Percentiles rank a stretch among this genome's conserved stretches.
Evolutionary conservation across 2,797 vertebrate species (phyloP).

Genomic region (Schizopygopsis malacanthus): DNA sequence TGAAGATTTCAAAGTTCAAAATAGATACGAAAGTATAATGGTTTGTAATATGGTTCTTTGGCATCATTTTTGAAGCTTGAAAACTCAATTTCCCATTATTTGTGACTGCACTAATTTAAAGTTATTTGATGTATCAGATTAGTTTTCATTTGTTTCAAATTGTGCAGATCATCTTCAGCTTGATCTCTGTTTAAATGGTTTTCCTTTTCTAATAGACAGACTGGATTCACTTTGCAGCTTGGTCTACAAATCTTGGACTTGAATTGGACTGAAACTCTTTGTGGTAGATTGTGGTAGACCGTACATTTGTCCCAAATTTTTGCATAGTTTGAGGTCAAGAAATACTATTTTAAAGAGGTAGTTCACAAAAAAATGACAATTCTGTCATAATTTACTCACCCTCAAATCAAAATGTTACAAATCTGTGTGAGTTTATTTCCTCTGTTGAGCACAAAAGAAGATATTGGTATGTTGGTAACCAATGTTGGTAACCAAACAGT

Average conservation of each 20-base stretch:
- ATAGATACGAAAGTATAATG: background rate
- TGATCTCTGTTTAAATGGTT: slow-evolving; percentile 8
- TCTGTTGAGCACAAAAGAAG: background rate
- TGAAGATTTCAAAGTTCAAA: background rate
- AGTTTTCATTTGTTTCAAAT: background rate
- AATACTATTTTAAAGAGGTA: background rate
- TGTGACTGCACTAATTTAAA: background rate
- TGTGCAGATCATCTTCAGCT: background rate
- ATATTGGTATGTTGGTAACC: background rate
- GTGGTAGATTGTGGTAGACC: background rate
- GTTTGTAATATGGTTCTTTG: background rate
- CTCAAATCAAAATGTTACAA: background rate
- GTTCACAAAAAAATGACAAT: background rate
- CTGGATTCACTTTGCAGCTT: background rate
- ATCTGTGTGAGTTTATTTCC: background rate
- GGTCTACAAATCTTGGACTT: background rate
- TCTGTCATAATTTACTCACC: background rate
- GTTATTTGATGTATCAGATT: background rate
- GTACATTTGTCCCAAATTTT: background rate
- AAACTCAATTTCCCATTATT: background rate
- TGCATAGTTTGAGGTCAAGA: background rate
- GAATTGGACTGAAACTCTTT: background rate
- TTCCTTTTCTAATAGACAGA: background rate
- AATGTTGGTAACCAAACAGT: background rate
- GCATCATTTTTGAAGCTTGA: background rate